A percentile compares a stretch with the other conserved stretches of the same genome.
Conservation (phyloP, 2,888 invertebrate species). For the Synanthedon myopaeformis region DNA sequence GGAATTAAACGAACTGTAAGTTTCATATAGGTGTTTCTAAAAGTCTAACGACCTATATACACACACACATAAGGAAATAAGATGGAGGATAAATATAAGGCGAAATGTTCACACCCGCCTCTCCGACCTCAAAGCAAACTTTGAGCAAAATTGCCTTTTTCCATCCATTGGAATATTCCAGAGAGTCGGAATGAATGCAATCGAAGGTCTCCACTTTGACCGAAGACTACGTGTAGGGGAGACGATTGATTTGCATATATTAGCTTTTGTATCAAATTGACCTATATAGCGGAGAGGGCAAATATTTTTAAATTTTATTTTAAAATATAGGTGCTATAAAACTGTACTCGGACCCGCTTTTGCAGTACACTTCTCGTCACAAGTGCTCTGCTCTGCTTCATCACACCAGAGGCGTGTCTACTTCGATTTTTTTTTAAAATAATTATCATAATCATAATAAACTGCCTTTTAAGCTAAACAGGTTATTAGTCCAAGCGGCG, state of each 20-base stretch:
- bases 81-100: neutral
- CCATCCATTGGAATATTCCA: neutral
- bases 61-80: neutral
- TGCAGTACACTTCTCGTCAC: too few relatives aligned
- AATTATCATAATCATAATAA: too few relatives aligned
- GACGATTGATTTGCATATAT: neutral
- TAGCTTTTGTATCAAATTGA: neutral
- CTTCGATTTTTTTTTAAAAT: too few relatives aligned
- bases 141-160: conserved; percentile 2
- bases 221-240: neutral
- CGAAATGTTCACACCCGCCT: neutral
- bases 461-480: too few relatives aligned
- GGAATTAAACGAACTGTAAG: too few relatives aligned
- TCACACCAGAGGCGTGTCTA: too few relatives aligned
- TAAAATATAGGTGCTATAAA: too few relatives aligned
- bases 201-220: neutral
- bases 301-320: too few relatives aligned
- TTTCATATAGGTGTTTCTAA: too few relatives aligned
- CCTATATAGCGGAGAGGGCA: neutral
- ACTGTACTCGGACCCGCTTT: too few relatives aligned
- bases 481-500: too few relatives aligned
- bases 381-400: too few relatives aligned
- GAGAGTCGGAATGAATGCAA: conserved; percentile 2
- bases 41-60: neutral
- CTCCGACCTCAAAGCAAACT: neutral